Evolutionary conservation across 2,888 invertebrate species (phyloP), one percentile per base, ranked within the genome.

Genomic region (Charanyca ferruginea): DNA sequence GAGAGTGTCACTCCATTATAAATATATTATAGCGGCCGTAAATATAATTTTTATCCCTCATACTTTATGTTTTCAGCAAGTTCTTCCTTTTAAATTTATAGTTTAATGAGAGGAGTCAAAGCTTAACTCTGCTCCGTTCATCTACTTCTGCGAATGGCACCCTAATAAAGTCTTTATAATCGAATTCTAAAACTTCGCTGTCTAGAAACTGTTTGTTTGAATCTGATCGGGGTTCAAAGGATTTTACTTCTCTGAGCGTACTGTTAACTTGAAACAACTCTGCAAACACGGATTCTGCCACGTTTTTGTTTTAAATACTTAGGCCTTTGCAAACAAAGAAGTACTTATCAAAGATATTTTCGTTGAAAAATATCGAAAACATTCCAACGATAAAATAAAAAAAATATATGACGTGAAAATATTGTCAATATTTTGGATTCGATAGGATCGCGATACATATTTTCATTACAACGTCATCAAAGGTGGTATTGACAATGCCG

Each of bases 111-210:
- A 20, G 11, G 2, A 44, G 16, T 3, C 16, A 58, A 67, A 25
- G 16, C 47, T 70, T 38, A 41, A 35, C 41, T 59, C 18, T 25
- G 54, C 11, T 51, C 11, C 7, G 8, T 44, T 52, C 4, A 16
- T 3, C 2, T 62, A 5, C 11, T 28, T 42, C 9, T 35, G 4
- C 22, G 1, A 35, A 35, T 22, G 16, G 47, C 35, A 67, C 2
- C 25, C 0, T 13, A 11, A 4, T 22, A 23, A 35, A 47, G 41
- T 57, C 52, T 52, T 57, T 44, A 58, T 32, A 49, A 49, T 53
- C 28, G 3, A 64, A 71, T 64, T 13, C 22, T 38, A 22, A 70
- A 71, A 70, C 28, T 63, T 71, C 45, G n/a, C n/a, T 18, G 9
- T 44, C 23, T 32, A n/a, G 20, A 53, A 64, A 44, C n/a, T 38